Conservation (phyloP, 1,140 invertebrate genomes). For the Ruditapes philippinarum region DNA sequence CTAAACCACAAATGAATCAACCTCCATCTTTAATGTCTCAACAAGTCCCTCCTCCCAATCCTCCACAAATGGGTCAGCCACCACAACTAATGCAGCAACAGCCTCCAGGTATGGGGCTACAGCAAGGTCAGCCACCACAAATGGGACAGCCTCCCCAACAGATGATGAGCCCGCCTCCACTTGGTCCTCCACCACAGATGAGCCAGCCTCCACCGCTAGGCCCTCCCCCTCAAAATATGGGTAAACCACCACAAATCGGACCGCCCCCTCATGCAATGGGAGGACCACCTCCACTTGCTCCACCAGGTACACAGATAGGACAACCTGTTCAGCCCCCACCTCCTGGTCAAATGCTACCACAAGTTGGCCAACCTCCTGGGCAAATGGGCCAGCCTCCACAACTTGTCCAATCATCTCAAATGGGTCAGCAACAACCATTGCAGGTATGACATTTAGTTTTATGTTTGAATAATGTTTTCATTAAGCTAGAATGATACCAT, state of each 20-base stretch:
- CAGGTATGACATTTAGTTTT: neutral
- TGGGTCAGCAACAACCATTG: neutral
- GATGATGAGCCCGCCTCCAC: conserved; percentile 11
- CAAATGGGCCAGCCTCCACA: neutral
- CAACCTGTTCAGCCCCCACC: neutral
- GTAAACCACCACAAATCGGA: neutral
- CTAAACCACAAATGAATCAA: conserved; percentile 5
- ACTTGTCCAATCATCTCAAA: neutral
- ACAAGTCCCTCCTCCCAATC: neutral
- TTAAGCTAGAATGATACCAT: too few species aligned
- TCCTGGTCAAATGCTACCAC: conserved; percentile 7
- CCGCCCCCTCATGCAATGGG: conserved; percentile 30
- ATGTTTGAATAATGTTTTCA: too few species aligned
- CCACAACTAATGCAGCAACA: conserved; percentile 19
- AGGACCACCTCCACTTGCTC: conserved; percentile 10
- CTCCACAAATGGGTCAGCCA: conserved; percentile 22
- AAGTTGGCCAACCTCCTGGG: neutral
- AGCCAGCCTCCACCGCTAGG: neutral
- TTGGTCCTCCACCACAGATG: neutral
- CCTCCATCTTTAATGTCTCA: conserved; percentile 1
- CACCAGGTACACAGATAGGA: conserved; percentile 10
- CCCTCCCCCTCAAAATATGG: conserved; percentile 7
- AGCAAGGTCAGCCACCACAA: conserved; percentile 25
- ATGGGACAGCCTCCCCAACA: conserved; percentile 1
- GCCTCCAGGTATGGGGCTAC: conserved; percentile 40